A percentile compares a stretch with the other conserved stretches of the same genome.
These are phyloP conservation scores for Sprattus sprattus DNA, from an alignment of 2,113 vertebrate genomes.

Conservation along the genomic window DNA sequence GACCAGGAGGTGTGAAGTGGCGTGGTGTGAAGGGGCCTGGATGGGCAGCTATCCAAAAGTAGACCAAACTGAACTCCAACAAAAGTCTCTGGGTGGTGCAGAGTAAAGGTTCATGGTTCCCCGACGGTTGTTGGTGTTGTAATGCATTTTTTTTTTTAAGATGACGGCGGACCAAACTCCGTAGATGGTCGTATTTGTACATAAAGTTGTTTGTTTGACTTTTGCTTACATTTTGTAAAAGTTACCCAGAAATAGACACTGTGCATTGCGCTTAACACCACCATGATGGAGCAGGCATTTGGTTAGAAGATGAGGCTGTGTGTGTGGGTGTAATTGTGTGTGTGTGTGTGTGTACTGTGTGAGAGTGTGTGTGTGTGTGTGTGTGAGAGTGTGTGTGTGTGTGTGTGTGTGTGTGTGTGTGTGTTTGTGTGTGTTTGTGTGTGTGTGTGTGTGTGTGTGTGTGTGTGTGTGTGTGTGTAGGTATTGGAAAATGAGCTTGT, in stretches of 20 bases:
- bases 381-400: conserved; percentile 25
- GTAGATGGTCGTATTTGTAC: too few relatives aligned
- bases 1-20: not conserved
- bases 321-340: conserved; percentile 16
- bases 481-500: not conserved
- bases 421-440: conserved; percentile 16
- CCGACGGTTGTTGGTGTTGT: too few relatives aligned
- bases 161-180: too few relatives aligned
- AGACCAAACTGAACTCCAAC: not conserved
- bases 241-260: too few relatives aligned
- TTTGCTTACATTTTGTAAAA: too few relatives aligned
- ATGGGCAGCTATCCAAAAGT: not conserved
- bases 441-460: too few relatives aligned
- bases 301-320: not conserved
- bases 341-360: conserved; percentile 13
- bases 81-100: not conserved
- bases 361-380: not conserved
- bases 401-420: not conserved
- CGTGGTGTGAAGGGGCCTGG: not conserved
- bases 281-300: not conserved
- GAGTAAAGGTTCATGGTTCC: too few relatives aligned
- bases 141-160: too few relatives aligned
- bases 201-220: too few relatives aligned
- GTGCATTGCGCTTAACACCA: too few relatives aligned
- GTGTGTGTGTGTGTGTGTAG: conserved; percentile 8